Percentiles rank a stretch among this genome's conserved stretches.
phyloP scores from a whole-genome alignment of 2,888 invertebrate species.

The Myopa testacea region DNA sequence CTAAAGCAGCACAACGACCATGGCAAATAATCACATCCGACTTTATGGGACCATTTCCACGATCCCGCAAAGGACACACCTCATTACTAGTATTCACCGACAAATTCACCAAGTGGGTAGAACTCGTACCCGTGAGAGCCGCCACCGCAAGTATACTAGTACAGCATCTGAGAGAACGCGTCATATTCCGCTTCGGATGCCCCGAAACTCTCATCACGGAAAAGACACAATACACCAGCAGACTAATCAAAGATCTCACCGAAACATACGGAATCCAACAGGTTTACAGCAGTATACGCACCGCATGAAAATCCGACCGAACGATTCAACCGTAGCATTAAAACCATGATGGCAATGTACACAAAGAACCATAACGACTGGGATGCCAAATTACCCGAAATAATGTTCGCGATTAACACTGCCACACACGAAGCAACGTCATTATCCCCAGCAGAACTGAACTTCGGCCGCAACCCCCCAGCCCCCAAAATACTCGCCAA shows the following conservation, averaged over 20 bases:
- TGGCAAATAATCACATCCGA: neutral
- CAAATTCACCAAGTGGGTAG: too few relatives aligned
- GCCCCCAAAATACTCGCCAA: neutral
- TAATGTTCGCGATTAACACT: too few relatives aligned
- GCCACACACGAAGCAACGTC: neutral
- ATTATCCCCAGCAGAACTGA: neutral
- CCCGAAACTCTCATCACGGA: neutral
- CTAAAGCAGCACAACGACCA: neutral
- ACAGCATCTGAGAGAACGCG: neutral
- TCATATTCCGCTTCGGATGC: conserved; percentile 11
- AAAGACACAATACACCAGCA: neutral
- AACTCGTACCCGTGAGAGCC: too few relatives aligned
- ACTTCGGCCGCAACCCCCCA: neutral
- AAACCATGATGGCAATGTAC: neutral
- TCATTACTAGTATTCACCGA: too few relatives aligned
- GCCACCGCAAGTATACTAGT: neutral
- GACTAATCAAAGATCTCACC: neutral
- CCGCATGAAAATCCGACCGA: neutral
- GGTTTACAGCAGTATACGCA: neutral
- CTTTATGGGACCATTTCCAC: conserved; percentile 5
- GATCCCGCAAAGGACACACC: neutral
- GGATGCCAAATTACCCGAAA: too few relatives aligned
- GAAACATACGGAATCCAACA: neutral
- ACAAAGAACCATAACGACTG: too few relatives aligned
- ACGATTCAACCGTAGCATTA: neutral